These are phyloP conservation scores for Sinocyclocheilus maitianheensis DNA, from an alignment of 2,113 vertebrate species.

Conservation along the genomic window DNA sequence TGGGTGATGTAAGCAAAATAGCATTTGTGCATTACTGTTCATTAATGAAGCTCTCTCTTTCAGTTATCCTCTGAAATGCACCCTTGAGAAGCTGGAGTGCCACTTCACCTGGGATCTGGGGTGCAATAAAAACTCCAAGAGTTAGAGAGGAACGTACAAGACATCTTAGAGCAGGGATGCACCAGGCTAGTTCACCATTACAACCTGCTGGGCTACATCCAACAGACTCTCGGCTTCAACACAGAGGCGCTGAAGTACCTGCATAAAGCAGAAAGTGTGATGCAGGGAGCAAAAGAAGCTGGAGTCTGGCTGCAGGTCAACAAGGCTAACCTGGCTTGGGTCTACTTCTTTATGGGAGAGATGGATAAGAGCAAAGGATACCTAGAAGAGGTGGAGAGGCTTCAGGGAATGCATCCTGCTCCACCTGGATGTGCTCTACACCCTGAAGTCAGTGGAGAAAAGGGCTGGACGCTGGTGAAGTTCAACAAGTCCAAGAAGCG, in stretches of 20 bases:
- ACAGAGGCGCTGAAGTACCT: not conserved
- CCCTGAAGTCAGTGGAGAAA: slow-evolving; percentile 36
- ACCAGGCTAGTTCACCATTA: not conserved
- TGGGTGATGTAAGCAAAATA: no score
- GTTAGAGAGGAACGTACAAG: no score
- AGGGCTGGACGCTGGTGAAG: slow-evolving; percentile 32
- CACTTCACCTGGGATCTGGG: slow-evolving; percentile 38
- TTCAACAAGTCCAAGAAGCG: not conserved
- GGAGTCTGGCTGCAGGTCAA: slow-evolving; percentile 26
- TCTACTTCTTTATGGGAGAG: not conserved
- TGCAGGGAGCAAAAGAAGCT: not conserved
- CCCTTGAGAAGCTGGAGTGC: slow-evolving; percentile 9
- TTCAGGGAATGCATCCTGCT: slow-evolving; percentile 9
- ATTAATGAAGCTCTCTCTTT: no score
- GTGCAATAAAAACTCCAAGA: no score
- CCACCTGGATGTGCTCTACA: slow-evolving; percentile 19
- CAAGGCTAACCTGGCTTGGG: slow-evolving; percentile 18
- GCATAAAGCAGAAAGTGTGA: slow-evolving; percentile 17
- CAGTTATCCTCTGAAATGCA: not conserved
- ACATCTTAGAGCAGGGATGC: not conserved
- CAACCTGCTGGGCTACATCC: slow-evolving; percentile 19
- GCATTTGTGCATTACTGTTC: no score
- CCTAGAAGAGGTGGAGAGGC: not conserved
- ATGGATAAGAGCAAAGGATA: not conserved
- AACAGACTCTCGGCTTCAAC: not conserved